phyloP scores from a whole-genome alignment of 2,888 invertebrate species.

The Nymphalis c-album region DNA sequence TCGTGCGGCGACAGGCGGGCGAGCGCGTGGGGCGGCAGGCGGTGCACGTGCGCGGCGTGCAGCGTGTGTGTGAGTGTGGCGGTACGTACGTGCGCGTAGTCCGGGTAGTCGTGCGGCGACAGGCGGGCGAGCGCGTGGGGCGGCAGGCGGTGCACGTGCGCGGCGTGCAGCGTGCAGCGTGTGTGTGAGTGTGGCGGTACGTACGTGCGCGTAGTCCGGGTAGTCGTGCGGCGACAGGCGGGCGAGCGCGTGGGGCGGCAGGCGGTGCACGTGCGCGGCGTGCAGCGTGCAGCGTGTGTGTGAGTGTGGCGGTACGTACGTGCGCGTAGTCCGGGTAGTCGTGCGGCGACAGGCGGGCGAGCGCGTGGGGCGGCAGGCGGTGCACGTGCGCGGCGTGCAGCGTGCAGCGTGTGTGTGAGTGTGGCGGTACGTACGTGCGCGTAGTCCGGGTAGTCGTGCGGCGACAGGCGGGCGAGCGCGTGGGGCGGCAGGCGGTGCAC shows the following conservation, averaged over 20 bases:
- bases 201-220: constrained; percentile 91
- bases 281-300: too few relatives aligned
- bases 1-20: constrained; percentile 86
- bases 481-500: constrained; percentile 86
- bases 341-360: constrained; percentile 84
- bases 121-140: constrained; percentile 84
- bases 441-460: constrained; percentile 92
- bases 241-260: constrained; percentile 83
- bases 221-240: constrained; percentile 87
- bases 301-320: constrained; percentile 58
- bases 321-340: constrained; percentile 94
- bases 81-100: constrained; percentile 86
- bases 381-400: constrained; percentile 89
- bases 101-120: constrained; percentile 89
- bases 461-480: constrained; percentile 84
- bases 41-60: constrained; percentile 88
- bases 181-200: constrained; percentile 8
- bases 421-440: constrained; percentile 81
- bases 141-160: constrained; percentile 88
- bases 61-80: constrained; percentile 65
- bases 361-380: constrained; percentile 83
- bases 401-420: too few relatives aligned
- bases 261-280: constrained; percentile 88
- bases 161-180: constrained; percentile 85
- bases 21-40: constrained; percentile 83